Evolutionary conservation across 2,888 invertebrate genomes (phyloP), one percentile per base, ranked within the genome.

Genomic region (Bombyx huttoni): DNA sequence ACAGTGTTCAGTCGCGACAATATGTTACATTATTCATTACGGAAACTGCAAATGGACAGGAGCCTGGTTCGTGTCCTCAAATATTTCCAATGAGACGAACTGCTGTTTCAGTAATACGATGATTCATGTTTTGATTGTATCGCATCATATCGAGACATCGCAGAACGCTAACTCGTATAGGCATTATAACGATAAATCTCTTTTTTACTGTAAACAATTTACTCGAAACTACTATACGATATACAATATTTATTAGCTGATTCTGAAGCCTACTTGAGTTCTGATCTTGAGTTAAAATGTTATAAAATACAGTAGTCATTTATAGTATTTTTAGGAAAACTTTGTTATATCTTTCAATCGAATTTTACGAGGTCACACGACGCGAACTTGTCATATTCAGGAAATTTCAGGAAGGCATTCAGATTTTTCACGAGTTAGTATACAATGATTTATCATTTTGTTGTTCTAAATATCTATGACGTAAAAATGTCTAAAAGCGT

Each of bases 11-110:
- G 69, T 67, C 73, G 71, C 68, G 69, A 67, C 70, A 65, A 70
- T 62, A 67, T 63, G 66, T 70, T 72, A 71, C 73, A 74, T 75
- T 76, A 79, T 78, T 75, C 75, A 79, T 75, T 72, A 73, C 60
- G 57, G 73, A 71, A 73, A 72, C 65, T 69, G 62, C 73, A 64
- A 75, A 66, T 61, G 62, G 65, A 56, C 62, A 56, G 59, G 54
- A 68, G 62, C 59, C 63, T 63, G 62, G 59, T 55, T 57, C 52
- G 57, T 56, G 62, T 67, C 72, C 68, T 70, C 61, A 67, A 73
- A 70, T 62, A 64, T 63, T 73, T 63, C 52, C 49, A 54, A 46
- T 51, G 54, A 53, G 58, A 53, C 54, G 59, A 57, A 64, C 54
- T 58, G 58, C 52, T 60, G 48, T 54, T 53, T 52, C 51, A 49